These are phyloP conservation scores for Bradypodion pumilum DNA, from an alignment of 2,797 vertebrate species.

Conservation along the genomic window DNA sequence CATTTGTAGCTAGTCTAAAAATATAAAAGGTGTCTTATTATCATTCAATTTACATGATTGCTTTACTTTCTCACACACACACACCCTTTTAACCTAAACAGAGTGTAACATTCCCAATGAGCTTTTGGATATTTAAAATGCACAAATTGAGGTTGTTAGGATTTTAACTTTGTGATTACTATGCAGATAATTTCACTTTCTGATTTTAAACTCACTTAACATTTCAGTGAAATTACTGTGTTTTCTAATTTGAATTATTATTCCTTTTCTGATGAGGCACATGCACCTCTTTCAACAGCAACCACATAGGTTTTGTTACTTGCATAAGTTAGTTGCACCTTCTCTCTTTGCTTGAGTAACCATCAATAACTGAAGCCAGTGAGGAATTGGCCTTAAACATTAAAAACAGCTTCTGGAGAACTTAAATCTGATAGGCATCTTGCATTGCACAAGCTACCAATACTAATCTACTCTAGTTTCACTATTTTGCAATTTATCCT, in stretches of 20 bases:
- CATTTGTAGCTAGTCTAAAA: slow-evolving; percentile 83
- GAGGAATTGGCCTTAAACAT: background rate
- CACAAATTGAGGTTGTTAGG: slow-evolving; percentile 79
- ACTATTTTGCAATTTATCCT: too few relatives aligned
- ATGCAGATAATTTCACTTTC: slow-evolving; percentile 79
- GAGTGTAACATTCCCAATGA: slow-evolving; percentile 78
- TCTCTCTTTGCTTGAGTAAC: background rate
- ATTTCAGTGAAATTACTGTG: slow-evolving; percentile 74
- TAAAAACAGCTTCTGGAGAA: too few relatives aligned
- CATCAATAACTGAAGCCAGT: background rate
- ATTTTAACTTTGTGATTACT: slow-evolving; percentile 80
- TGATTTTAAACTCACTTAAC: slow-evolving; percentile 78
- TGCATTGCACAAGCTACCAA: too few relatives aligned
- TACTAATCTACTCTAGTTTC: too few relatives aligned
- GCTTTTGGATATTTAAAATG: slow-evolving; percentile 78
- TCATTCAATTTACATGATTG: slow-evolving; percentile 86
- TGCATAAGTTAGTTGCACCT: background rate
- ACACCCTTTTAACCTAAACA: slow-evolving; percentile 82
- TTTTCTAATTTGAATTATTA: slow-evolving; percentile 77
- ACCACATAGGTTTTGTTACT: slow-evolving; percentile 36
- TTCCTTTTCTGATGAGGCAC: slow-evolving; percentile 76
- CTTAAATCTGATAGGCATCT: too few relatives aligned
- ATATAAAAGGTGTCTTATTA: slow-evolving; percentile 85
- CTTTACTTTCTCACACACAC: slow-evolving; percentile 78
- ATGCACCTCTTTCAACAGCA: slow-evolving; percentile 43